These are phyloP conservation scores for Chymomyza procnemis DNA, from an alignment of 2,888 invertebrate genomes.

Conservation along the genomic window DNA sequence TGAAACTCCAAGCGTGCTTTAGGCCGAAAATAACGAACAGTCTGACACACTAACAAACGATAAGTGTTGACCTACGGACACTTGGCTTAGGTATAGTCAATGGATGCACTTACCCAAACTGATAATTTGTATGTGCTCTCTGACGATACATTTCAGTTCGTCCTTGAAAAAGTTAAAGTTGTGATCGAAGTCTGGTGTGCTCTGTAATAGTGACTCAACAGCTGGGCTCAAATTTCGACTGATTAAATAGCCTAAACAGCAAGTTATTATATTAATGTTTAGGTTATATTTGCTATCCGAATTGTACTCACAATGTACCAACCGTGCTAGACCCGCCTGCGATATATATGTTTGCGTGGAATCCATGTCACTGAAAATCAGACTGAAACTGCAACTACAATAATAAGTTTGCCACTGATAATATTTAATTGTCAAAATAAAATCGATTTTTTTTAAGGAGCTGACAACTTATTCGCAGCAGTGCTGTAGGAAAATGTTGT, in stretches of 20 bases:
- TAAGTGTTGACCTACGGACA: background rate
- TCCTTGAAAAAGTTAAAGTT: conserved; percentile 72
- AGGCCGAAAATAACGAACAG: conserved; percentile 55
- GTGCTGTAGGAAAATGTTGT: too few relatives aligned
- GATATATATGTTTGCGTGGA: conserved; percentile 69
- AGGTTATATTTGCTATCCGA: background rate
- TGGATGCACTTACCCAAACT: conserved; percentile 65
- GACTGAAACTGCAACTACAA: background rate
- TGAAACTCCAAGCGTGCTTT: conserved; percentile 51
- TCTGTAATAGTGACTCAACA: conserved; percentile 69
- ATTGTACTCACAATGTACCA: conserved; percentile 71
- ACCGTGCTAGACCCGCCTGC: conserved; percentile 75
- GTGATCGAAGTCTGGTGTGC: conserved; percentile 72
- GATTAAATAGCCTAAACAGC: conserved; percentile 71
- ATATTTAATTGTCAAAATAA: too few relatives aligned
- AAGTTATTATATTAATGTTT: background rate
- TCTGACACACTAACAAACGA: conserved; percentile 54
- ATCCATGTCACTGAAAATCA: background rate
- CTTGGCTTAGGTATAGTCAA: too few relatives aligned
- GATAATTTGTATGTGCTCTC: conserved; percentile 75
- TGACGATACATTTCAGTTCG: conserved; percentile 73
- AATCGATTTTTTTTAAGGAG: background rate
- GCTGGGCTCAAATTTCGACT: conserved; percentile 72
- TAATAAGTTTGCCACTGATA: conserved; percentile 54
- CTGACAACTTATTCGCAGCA: background rate